Base-by-base conservation (phyloP, 2,113 vertebrate species). In the Psittacus erithacus region DNA sequence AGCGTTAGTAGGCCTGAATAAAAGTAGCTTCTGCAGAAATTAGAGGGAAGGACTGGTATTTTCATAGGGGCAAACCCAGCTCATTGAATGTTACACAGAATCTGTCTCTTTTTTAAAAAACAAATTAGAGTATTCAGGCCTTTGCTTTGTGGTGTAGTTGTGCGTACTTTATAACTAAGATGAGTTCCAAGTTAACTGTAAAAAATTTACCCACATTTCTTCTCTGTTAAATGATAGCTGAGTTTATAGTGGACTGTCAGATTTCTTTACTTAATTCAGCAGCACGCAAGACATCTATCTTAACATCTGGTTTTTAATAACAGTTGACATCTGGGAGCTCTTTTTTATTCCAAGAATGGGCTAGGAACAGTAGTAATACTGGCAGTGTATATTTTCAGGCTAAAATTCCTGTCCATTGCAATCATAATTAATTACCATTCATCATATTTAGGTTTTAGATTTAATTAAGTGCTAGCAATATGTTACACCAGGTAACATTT, bases 171-270 rank as follows among this genome's bases (percentile, higher is more conserved):
- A 33, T 28, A 86, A 95, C 85, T 88, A 65, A 92, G 86, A 82
- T 27, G 9, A 95, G 91, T 95, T 97, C 91, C 46, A 65, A 97
- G 93, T 92, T 84, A 96, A 86, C 83, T 78, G 82, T 84, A 90
- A 97, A 98, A 97, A 97, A 97, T 97, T 96, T 94, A 88, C 81
- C 95, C 96, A 82, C 97, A 94, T 96, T 97, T 98, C 95, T 95
- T 64, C 95, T 94, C 79, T 95, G 97, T 97, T 97, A 98, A 97
- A 96, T 96, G 98, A 98, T 98, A 98, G 96, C 98, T 97, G 81
- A 98, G 98, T 98, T 99, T 99, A 98, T 97, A 85, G 97, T 94
- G 92, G 97, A 95, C 97, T 98, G 98, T 98, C 98, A 98, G 97
- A 98, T 98, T 98, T 98, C 97, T 98, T 99, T 98, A 98, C 96